Evolutionary conservation across 2,113 vertebrate genomes (phyloP).

Genomic region (Oreochromis spilurus): DNA sequence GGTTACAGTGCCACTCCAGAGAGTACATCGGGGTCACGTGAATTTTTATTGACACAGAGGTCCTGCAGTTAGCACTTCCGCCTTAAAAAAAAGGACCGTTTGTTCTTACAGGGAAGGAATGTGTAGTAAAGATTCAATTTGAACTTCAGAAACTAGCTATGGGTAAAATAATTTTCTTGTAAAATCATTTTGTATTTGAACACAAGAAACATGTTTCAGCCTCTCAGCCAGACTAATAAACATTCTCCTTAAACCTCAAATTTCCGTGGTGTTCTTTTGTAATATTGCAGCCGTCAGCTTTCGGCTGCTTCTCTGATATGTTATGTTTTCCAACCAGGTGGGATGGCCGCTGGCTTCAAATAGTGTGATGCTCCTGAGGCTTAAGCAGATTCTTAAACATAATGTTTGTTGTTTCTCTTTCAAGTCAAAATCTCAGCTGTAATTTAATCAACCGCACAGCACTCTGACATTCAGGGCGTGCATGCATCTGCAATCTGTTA

Average conservation of each 20-base stretch:
- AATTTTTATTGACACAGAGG: not conserved
- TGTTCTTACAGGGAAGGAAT: not conserved
- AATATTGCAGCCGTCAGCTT: not conserved
- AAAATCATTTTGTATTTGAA: not conserved
- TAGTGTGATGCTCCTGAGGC: not conserved
- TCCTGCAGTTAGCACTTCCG: not conserved
- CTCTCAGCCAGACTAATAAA: not conserved
- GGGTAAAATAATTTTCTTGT: not conserved
- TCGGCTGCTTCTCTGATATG: not conserved
- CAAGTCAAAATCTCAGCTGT: not conserved
- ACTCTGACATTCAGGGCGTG: not conserved
- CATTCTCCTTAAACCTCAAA: not conserved
- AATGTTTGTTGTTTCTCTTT: not conserved
- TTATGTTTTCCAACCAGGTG: not conserved
- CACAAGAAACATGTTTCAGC: not conserved
- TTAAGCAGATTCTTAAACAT: not conserved
- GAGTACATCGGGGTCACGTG: not conserved
- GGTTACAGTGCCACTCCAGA: not conserved
- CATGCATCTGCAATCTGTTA: not conserved
- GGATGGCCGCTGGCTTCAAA: not conserved
- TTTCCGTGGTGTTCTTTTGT: not conserved
- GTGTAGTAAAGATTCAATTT: not conserved
- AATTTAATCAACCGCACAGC: not conserved
- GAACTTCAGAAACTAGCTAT: not conserved
- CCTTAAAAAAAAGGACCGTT: not conserved